Percentiles rank a stretch among this genome's conserved stretches.
Conservation (phyloP, 2,113 vertebrate genomes). For the Synchiropus splendidus region DNA sequence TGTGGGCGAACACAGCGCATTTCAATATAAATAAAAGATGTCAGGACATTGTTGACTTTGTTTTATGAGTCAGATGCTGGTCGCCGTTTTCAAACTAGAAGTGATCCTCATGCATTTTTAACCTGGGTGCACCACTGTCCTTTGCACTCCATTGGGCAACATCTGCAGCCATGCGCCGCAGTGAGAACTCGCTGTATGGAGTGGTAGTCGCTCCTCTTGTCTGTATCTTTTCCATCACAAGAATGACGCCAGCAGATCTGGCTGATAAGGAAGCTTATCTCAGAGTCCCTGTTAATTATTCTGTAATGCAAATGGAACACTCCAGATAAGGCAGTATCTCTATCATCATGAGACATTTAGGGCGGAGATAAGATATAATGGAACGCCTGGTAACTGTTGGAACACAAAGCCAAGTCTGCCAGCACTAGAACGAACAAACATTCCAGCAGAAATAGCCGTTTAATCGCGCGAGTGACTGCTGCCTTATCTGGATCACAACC, state of each 20-base stretch:
- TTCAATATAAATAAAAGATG: too few species aligned
- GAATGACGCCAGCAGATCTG: constrained; percentile 45
- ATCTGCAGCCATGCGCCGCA: too few species aligned
- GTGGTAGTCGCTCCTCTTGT: constrained; percentile 29
- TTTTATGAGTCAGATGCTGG: too few species aligned
- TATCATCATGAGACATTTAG: constrained; percentile 35
- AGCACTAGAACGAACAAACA: constrained; percentile 15
- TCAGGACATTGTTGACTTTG: too few species aligned
- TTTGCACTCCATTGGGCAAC: too few species aligned
- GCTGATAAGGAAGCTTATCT: constrained; percentile 57
- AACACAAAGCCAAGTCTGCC: constrained; percentile 30
- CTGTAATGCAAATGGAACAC: constrained; percentile 50
- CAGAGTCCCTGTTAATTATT: constrained; percentile 54
- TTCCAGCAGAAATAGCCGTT: too few species aligned
- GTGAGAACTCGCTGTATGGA: constrained; percentile 1
- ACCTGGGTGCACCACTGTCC: too few species aligned
- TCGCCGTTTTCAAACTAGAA: too few species aligned
- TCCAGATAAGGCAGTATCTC: constrained; percentile 41
- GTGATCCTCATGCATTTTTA: too few species aligned
- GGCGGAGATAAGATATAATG: constrained; percentile 30
- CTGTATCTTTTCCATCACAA: constrained; percentile 5
- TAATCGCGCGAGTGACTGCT: too few species aligned
- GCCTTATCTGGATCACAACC: too few species aligned
- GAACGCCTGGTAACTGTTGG: constrained; percentile 17
- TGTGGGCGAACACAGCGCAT: too few species aligned